Conservation (phyloP, 2,113 vertebrate genomes). For the Petromus typicus region DNA sequence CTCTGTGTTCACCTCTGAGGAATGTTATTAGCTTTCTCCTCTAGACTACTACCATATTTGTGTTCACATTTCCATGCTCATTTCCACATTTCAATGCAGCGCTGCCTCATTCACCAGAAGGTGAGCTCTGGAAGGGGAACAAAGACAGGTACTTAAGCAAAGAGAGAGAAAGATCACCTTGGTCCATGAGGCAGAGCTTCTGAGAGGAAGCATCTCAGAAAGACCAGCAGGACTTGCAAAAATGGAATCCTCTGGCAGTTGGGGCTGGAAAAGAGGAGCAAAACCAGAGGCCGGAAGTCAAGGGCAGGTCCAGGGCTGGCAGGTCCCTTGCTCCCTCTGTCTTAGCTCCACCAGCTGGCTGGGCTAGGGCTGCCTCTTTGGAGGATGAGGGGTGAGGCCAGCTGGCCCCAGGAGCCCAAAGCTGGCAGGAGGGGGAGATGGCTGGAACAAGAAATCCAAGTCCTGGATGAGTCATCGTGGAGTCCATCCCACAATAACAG, state of each 20-base stretch:
- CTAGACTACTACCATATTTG: not conserved
- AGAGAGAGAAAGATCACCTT: not conserved
- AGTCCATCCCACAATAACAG: constrained; percentile 58
- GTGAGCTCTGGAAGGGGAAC: not conserved
- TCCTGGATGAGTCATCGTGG: constrained; percentile 62
- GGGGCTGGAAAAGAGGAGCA: not conserved
- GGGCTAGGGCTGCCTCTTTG: constrained; percentile 22
- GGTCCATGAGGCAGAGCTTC: not conserved
- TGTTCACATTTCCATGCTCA: not conserved
- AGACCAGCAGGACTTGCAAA: not conserved
- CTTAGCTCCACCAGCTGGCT: not conserved
- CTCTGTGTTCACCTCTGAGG: not conserved
- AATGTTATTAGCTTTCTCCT: not conserved
- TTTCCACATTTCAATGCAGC: not conserved
- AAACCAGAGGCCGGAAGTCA: constrained; percentile 8
- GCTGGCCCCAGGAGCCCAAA: not conserved
- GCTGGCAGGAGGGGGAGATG: not conserved
- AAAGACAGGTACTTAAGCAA: not conserved
- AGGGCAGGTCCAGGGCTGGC: not conserved
- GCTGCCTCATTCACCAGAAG: not conserved
- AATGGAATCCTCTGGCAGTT: not conserved
- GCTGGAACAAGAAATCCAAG: constrained; percentile 43
- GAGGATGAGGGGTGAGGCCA: not conserved
- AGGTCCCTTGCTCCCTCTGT: not conserved
- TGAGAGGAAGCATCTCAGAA: not conserved